Evolutionary conservation across 1,140 invertebrate species (phyloP).

Genomic region (Daktulosphaira vitifoliae): DNA sequence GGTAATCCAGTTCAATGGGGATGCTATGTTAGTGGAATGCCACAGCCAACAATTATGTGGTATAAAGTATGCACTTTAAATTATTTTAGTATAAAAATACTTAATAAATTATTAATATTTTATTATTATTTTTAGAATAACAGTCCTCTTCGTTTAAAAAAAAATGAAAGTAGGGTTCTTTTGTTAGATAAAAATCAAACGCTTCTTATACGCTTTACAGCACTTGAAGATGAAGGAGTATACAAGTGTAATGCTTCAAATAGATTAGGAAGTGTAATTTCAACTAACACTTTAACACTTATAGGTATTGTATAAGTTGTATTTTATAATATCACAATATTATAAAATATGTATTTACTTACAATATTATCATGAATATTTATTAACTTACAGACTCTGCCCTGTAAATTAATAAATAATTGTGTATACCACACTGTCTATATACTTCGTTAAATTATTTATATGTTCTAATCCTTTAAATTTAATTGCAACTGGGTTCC

Average conservation of each 20-base stretch:
- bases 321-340: too few relatives aligned
- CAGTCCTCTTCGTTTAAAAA: slow-evolving; percentile 33
- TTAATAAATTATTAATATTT: not conserved
- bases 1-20: slow-evolving; percentile 43
- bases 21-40: slow-evolving; percentile 44
- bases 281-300: slow-evolving; percentile 32
- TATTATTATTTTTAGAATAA: slow-evolving; percentile 38
- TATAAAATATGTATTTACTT: too few relatives aligned
- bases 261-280: slow-evolving; percentile 41
- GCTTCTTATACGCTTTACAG: slow-evolving; percentile 43
- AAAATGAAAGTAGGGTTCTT: slow-evolving; percentile 40
- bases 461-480: too few relatives aligned
- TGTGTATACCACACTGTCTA: too few relatives aligned
- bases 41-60: slow-evolving; percentile 45
- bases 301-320: slow-evolving; percentile 31
- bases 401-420: too few relatives aligned
- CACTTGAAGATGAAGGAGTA: slow-evolving; percentile 43
- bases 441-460: too few relatives aligned
- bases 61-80: slow-evolving; percentile 42
- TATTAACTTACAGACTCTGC: not conserved
- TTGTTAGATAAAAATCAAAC: slow-evolving; percentile 40
- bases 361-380: slow-evolving; percentile 3
- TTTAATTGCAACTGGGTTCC: too few relatives aligned
- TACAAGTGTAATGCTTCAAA: slow-evolving; percentile 44
- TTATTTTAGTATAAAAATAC: not conserved